These are phyloP conservation scores for Bilobella aurantiaca DNA, from an alignment of 1,140 invertebrate species.

Conservation along the genomic window DNA sequence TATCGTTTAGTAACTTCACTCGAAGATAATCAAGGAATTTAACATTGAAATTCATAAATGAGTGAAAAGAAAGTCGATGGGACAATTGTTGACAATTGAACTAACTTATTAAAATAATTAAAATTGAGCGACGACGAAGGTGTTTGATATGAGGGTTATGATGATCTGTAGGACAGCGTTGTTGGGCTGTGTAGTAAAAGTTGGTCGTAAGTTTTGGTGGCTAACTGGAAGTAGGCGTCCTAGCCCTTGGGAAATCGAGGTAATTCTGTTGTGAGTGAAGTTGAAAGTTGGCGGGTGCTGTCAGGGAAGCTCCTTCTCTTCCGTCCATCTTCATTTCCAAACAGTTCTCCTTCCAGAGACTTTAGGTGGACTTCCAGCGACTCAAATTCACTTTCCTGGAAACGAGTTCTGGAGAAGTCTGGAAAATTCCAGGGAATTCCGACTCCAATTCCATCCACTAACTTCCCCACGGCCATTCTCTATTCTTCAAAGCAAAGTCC, in stretches of 20 bases:
- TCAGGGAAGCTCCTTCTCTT: not conserved
- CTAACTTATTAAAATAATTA: too few species aligned
- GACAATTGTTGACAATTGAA: too few species aligned
- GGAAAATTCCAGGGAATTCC: not conserved
- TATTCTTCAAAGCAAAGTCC: not conserved
- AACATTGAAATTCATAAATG: too few species aligned
- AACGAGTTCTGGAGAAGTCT: not conserved
- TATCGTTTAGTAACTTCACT: too few species aligned
- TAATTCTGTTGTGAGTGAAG: not conserved
- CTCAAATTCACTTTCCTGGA: not conserved
- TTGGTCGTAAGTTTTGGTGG: not conserved
- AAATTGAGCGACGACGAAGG: too few species aligned
- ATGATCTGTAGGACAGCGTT: too few species aligned
- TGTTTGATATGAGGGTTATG: too few species aligned
- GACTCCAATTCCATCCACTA: not conserved
- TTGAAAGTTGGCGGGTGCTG: conserved; percentile 3
- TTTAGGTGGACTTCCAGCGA: not conserved
- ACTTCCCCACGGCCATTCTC: not conserved
- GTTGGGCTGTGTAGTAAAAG: too few species aligned
- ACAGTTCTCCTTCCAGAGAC: not conserved
- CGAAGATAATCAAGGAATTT: not conserved
- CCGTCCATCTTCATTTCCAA: conserved; percentile 8
- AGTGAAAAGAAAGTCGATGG: too few species aligned
- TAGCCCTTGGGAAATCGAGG: not conserved
- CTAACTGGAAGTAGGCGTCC: not conserved